Evolutionary conservation across 2,113 vertebrate species (phyloP).

Genomic region (Ictidomys tridecemlineatus): DNA sequence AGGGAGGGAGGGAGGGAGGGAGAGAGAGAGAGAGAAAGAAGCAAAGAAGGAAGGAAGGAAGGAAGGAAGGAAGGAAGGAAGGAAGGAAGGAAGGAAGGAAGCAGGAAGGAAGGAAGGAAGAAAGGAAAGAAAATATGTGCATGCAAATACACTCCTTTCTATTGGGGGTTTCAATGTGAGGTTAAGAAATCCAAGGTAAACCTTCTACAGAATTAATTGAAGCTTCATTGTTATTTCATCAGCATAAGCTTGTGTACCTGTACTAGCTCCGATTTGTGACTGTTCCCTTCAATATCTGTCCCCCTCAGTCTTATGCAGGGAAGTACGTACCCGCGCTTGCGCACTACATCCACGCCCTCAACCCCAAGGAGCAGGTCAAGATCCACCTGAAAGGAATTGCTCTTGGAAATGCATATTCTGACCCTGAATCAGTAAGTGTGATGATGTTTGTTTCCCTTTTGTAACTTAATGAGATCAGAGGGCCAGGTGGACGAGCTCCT

Average conservation of each 20-base stretch:
- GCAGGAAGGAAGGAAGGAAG: no score
- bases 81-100: no score
- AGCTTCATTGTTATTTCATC: neutral
- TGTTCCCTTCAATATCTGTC: neutral
- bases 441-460: constrained; percentile 53
- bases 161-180: neutral
- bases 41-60: no score
- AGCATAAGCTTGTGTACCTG: no score
- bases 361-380: constrained; percentile 86
- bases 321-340: constrained; percentile 91
- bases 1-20: no score
- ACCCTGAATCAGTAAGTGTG: constrained; percentile 90
- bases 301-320: constrained; percentile 89
- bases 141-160: neutral
- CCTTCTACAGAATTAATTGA: neutral
- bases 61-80: no score
- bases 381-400: constrained; percentile 92
- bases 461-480: constrained; percentile 2
- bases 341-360: constrained; percentile 91
- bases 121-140: no score
- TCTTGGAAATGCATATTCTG: constrained; percentile 90
- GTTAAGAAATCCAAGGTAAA: no score
- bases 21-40: no score
- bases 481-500: neutral
- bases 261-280: accelerated